Conservation (phyloP, 2,888 invertebrate species). For the Trissonchulus sp. region DNA sequence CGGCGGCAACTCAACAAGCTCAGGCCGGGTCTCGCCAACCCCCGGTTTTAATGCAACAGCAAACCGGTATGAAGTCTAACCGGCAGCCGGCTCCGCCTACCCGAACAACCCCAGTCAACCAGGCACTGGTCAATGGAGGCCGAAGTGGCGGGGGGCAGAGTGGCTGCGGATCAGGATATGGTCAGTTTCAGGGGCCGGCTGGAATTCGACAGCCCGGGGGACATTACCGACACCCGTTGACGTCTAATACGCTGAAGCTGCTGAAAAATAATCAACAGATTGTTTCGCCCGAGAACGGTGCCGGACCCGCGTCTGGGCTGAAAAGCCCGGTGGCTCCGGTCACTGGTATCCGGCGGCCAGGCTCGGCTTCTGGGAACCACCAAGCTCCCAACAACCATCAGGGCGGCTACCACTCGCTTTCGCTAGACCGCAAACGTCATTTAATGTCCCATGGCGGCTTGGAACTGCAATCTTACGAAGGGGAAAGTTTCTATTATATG, state of each 20-base stretch:
- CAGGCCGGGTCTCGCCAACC: background rate
- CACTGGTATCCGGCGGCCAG: constrained; percentile 20
- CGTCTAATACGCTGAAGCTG: background rate
- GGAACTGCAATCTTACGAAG: constrained; percentile 15
- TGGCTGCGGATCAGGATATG: background rate
- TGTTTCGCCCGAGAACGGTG: background rate
- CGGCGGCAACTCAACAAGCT: background rate
- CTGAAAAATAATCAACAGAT: background rate
- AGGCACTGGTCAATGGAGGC: background rate
- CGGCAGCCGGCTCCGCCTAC: background rate
- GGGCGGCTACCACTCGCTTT: constrained; percentile 38
- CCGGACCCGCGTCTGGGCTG: background rate
- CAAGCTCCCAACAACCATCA: background rate
- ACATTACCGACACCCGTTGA: background rate
- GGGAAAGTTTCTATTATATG: constrained; percentile 9
- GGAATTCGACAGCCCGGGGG: background rate
- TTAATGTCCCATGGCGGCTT: constrained; percentile 26
- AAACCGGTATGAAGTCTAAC: too few species aligned
- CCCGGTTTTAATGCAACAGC: too few species aligned
- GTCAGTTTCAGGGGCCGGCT: background rate
- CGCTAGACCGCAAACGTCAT: constrained; percentile 42
- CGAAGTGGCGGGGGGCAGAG: background rate
- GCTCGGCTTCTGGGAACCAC: background rate
- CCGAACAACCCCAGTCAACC: background rate
- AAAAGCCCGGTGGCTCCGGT: constrained; percentile 6